A percentile compares a stretch with the other conserved stretches of the same genome.
These are phyloP conservation scores for Drosophila ficusphila DNA, from an alignment of 1,140 invertebrate species.

Conservation along the genomic window DNA sequence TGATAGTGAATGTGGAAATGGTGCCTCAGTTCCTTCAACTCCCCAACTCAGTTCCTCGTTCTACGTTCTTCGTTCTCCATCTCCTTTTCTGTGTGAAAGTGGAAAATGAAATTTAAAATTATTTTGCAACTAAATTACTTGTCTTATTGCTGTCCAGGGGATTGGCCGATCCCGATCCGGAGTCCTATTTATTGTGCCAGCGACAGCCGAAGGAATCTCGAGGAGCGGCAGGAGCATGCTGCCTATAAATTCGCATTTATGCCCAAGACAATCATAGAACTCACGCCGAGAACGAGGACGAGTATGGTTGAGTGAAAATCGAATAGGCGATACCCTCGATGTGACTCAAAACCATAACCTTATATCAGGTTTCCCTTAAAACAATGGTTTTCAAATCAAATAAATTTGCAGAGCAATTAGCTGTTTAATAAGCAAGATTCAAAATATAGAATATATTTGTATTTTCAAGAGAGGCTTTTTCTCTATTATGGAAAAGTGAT, in stretches of 20 bases:
- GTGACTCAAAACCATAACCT: too few relatives aligned
- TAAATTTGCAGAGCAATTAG: too few relatives aligned
- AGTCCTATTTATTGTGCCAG: slow-evolving; percentile 60
- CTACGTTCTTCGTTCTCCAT: too few relatives aligned
- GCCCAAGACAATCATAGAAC: slow-evolving; percentile 76
- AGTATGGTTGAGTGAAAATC: neutral
- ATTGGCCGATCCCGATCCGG: slow-evolving; percentile 49
- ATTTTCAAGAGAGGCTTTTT: too few relatives aligned
- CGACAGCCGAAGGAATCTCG: slow-evolving; percentile 11
- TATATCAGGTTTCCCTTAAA: too few relatives aligned
- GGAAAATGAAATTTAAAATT: slow-evolving; percentile 82
- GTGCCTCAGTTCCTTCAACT: neutral
- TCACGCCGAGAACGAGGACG: slow-evolving; percentile 5
- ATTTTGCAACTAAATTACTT: slow-evolving; percentile 82
- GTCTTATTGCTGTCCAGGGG: slow-evolving; percentile 79
- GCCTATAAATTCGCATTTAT: slow-evolving; percentile 79
- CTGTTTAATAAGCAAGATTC: too few relatives aligned
- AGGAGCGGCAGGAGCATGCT: slow-evolving; percentile 23
- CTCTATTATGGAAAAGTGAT: too few relatives aligned
- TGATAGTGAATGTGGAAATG: slow-evolving; percentile 61
- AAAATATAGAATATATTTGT: too few relatives aligned
- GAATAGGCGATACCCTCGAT: slow-evolving; percentile 2
- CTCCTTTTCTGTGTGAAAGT: slow-evolving; percentile 65
- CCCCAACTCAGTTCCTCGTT: neutral
- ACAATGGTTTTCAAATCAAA: too few relatives aligned